phyloP scores from a whole-genome alignment of 2,888 invertebrate species.

The Orchesella flavescens region DNA sequence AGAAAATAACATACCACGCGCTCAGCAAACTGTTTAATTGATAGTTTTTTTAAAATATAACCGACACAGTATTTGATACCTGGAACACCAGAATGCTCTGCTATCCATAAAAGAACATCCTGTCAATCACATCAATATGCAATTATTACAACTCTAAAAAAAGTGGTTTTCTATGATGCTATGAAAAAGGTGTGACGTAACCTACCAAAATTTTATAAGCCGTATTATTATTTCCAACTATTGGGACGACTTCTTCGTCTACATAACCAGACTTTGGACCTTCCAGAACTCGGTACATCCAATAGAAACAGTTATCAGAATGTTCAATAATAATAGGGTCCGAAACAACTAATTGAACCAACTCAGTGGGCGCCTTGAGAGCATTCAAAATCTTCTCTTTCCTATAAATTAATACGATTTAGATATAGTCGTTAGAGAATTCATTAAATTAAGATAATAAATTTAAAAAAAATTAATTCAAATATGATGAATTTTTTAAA shows the following conservation, averaged over 20 bases:
- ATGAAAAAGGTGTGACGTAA: not conserved
- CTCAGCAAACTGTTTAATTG: no score
- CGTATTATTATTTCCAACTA: not conserved
- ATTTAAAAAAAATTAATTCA: not conserved
- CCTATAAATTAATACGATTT: not conserved
- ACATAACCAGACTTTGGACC: conserved; percentile 3
- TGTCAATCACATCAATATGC: not conserved
- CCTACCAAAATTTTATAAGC: conserved; percentile 11
- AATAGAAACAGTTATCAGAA: conserved; percentile 59
- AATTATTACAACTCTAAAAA: not conserved
- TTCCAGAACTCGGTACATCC: conserved; percentile 43
- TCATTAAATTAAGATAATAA: not conserved
- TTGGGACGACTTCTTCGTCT: conserved; percentile 1
- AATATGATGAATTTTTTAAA: not conserved
- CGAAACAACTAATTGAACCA: conserved; percentile 3
- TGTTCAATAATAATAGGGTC: conserved; percentile 39
- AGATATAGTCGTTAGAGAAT: not conserved
- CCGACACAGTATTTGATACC: no score
- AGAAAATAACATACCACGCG: not conserved
- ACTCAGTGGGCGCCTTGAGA: not conserved
- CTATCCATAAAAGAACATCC: conserved; percentile 43
- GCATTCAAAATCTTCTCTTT: not conserved
- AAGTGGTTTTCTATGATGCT: not conserved
- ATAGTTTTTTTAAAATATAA: no score
- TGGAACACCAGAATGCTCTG: conserved; percentile 8